Conservation (phyloP, 2,888 invertebrate species). For the Ischnura elegans region DNA sequence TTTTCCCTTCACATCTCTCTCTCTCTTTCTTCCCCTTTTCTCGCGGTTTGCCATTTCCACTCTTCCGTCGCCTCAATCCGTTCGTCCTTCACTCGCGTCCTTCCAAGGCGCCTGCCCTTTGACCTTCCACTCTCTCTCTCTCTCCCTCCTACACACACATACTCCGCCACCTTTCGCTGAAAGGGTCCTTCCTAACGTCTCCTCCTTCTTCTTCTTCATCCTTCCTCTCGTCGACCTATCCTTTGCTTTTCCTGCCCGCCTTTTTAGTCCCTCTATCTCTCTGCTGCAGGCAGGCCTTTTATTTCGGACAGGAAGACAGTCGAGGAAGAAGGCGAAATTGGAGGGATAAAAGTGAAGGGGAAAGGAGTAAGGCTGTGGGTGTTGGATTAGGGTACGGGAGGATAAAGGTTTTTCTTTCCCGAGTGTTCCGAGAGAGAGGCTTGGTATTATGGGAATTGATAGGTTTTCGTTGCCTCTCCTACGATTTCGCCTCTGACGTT, state of each 20-base stretch:
- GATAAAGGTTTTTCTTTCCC: background rate
- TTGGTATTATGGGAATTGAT: background rate
- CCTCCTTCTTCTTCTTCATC: background rate
- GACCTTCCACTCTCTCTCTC: background rate
- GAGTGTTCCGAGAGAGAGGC: background rate
- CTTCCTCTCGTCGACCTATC: too few species aligned
- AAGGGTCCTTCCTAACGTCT: too few species aligned
- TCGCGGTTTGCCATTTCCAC: background rate
- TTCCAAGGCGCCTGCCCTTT: background rate
- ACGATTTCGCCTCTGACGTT: background rate
- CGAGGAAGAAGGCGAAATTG: background rate
- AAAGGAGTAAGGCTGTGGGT: background rate
- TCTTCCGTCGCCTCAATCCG: background rate
- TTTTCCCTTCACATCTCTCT: too few species aligned
- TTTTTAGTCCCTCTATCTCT: background rate
- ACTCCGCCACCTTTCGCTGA: background rate
- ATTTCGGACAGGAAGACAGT: constrained; percentile 1
- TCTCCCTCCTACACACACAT: background rate
- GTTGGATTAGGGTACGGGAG: background rate
- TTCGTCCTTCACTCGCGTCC: background rate
- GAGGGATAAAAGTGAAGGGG: background rate
- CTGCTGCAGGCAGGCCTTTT: background rate
- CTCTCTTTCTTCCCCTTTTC: background rate
- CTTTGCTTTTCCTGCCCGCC: background rate
- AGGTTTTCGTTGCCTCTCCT: background rate